A percentile compares a stretch with the other conserved stretches of the same genome.
Evolutionary conservation across 92 coral and sea anemone species (phyloP).

Genomic region (Paramuricea clavata): DNA sequence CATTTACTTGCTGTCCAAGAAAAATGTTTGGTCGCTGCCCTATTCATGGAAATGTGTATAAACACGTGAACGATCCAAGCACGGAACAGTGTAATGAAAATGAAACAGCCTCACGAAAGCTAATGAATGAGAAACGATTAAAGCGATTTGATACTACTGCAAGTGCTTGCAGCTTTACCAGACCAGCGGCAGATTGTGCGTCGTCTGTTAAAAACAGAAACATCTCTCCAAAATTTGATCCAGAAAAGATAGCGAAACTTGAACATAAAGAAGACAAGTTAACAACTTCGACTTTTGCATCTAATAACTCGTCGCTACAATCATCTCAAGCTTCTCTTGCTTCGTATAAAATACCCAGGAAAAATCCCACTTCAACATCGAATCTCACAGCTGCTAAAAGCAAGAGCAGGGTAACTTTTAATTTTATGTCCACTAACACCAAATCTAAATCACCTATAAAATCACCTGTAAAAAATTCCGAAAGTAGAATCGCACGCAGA

Average conservation of each 20-base stretch:
- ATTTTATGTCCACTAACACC: not conserved
- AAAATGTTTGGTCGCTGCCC: conserved; percentile 1
- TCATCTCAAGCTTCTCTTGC: not conserved
- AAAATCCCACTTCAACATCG: not conserved
- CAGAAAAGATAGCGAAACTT: not conserved
- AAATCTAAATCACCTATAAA: not conserved
- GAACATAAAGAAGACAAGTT: not conserved
- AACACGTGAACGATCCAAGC: not conserved
- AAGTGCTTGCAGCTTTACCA: not conserved
- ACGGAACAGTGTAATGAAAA: not conserved
- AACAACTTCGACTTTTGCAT: not conserved
- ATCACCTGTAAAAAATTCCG: not conserved
- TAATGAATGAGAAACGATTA: conserved; percentile 1
- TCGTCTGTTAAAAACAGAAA: not conserved
- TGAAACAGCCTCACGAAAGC: not conserved
- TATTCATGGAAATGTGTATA: not conserved
- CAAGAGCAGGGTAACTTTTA: not conserved
- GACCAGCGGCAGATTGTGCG: not conserved
- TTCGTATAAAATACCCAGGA: conserved; percentile 44
- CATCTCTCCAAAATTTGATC: not conserved
- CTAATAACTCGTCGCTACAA: not conserved
- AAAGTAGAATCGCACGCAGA: not conserved
- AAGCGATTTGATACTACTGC: conserved; percentile 9
- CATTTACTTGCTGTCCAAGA: not conserved
- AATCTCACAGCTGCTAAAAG: not conserved